Base-by-base conservation (phyloP, 2,113 vertebrate genomes). In the Proteles cristata region DNA sequence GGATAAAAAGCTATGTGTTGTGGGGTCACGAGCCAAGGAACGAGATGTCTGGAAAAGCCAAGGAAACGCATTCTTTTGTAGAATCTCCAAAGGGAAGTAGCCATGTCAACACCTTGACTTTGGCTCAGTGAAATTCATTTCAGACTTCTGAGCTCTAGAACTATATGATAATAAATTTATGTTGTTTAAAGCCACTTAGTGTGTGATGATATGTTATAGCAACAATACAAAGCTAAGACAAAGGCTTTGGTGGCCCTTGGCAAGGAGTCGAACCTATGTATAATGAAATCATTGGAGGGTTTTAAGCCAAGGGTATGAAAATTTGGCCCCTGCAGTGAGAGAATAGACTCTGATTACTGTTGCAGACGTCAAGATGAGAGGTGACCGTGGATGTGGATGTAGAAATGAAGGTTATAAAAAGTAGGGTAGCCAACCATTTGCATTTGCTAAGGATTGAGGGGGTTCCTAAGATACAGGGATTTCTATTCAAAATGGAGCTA, bases 221-320 rank as follows among this genome's bases (percentile, higher is more conserved):
- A 73, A 31, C 17, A 39, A 33, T 4, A 14, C 14, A 53, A 84
- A 83, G 55, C 35, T 21, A 65, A 71, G 7, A 55, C 19, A 6
- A 6, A 6, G 17, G 31, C 8, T 1, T 1, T 1, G n/a, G 9
- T 69, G 21, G 21, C 7, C 17, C 16, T 43, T 4, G 16, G 16
- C 21, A 17, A 26, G 43, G n/a, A 43, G 21, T 82, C 71, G n/a
- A n/a, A 43, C 31, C 8, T 31, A 35, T 28, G 17, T 50, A 14
- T 14, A 23, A 85, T 35, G 25, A 33, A 58, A 39, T 35, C 71
- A 2, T 2, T 17, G 15, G 11, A 74, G 16, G 43, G 8, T 23
- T 79, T 73, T 39, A 50, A 73, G 14, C 11, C 48, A 33, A 76
- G 15, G 11, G 2, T 53, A 17, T 11, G 7, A 26, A 92, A n/a